These are phyloP conservation scores for Nephila pilipes DNA, from an alignment of 1,140 invertebrate genomes.

Conservation along the genomic window DNA sequence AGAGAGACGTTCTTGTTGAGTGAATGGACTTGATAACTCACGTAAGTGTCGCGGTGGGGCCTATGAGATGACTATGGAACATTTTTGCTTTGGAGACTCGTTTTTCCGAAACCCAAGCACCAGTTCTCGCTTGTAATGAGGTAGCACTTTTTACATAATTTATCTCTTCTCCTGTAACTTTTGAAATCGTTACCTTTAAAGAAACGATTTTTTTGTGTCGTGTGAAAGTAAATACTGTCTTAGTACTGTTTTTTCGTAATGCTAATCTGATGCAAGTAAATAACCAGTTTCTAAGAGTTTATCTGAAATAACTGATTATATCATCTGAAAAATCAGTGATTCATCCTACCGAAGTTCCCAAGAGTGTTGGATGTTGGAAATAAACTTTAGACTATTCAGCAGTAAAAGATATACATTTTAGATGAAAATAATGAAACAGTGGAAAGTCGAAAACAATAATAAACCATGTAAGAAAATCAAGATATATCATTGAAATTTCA, in stretches of 20 bases:
- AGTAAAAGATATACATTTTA: not conserved
- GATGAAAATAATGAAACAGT: not conserved
- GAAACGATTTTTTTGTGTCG: not conserved
- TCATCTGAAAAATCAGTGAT: too few species aligned
- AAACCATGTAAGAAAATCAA: not conserved
- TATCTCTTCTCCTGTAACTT: slow-evolving; percentile 2
- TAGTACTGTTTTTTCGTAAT: not conserved
- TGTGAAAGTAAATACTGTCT: not conserved
- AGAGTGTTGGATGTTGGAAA: not conserved
- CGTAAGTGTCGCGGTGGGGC: slow-evolving; percentile 60
- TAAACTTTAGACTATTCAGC: not conserved
- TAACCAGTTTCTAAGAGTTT: too few species aligned
- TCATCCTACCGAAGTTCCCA: too few species aligned
- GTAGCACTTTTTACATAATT: slow-evolving; percentile 9
- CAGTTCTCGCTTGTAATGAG: slow-evolving; percentile 8
- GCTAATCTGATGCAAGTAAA: too few species aligned
- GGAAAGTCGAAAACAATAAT: not conserved
- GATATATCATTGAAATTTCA: not conserved
- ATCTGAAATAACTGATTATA: too few species aligned
- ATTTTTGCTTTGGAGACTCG: slow-evolving; percentile 18
- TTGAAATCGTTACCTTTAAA: not conserved
- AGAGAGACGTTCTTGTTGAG: slow-evolving; percentile 43
- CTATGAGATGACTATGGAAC: slow-evolving; percentile 53
- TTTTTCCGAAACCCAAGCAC: not conserved
- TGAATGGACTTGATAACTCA: slow-evolving; percentile 59